phyloP scores from a whole-genome alignment of 2,888 invertebrate genomes.

The Orthosia cruda region DNA sequence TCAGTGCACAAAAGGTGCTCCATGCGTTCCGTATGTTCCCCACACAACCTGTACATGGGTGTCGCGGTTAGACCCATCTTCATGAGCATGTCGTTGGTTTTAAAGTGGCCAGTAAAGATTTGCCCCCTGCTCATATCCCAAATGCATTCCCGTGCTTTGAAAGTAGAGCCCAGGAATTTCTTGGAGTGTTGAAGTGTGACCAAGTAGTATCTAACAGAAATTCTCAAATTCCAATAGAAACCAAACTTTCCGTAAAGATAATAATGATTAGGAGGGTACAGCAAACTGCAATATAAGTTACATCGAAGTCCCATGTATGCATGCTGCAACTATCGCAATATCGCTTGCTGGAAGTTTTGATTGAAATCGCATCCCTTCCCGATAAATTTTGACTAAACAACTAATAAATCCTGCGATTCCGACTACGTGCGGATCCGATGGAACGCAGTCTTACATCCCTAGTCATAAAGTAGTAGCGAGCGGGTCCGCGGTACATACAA shows the following conservation, averaged over 20 bases:
- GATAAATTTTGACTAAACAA: slow-evolving; percentile 15
- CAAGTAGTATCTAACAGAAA: too few species aligned
- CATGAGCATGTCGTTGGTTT: too few species aligned
- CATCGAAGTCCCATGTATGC: neutral
- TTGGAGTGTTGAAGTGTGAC: too few species aligned
- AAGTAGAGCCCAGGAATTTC: too few species aligned
- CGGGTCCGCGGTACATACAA: slow-evolving; percentile 18
- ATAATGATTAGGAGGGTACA: neutral
- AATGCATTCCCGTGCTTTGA: too few species aligned
- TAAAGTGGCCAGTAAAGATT: too few species aligned
- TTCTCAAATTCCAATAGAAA: too few species aligned
- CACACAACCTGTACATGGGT: too few species aligned
- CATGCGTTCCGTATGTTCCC: too few species aligned
- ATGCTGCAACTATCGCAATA: slow-evolving; percentile 41
- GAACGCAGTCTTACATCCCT: neutral
- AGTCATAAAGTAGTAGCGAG: neutral
- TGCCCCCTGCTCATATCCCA: too few species aligned
- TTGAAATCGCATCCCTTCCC: slow-evolving; percentile 18
- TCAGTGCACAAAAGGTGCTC: too few species aligned
- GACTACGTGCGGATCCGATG: neutral
- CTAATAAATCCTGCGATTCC: neutral
- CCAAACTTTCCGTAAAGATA: neutral
- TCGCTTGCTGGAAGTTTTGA: slow-evolving; percentile 30
- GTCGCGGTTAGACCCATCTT: too few species aligned
- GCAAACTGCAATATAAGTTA: neutral